These are phyloP conservation scores for Nasua narica DNA, from an alignment of 2,797 vertebrate genomes.

Conservation along the genomic window DNA sequence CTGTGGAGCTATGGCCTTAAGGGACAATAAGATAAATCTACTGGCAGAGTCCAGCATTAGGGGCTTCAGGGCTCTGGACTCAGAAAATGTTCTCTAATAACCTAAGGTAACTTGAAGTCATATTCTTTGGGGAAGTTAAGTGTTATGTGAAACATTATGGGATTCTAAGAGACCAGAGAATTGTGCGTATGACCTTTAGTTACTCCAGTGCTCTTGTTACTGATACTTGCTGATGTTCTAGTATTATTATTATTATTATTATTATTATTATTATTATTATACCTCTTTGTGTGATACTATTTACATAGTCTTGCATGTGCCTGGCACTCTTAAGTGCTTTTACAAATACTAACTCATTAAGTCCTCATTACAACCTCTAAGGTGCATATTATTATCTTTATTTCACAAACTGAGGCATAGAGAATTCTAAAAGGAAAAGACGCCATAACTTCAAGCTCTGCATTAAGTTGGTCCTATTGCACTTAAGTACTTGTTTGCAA, in stretches of 20 bases:
- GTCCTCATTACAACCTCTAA: background rate
- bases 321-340: background rate
- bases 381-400: background rate
- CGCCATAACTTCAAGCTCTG: background rate
- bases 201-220: background rate
- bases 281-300: background rate
- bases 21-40: background rate
- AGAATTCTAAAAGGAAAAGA: background rate
- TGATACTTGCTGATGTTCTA: background rate
- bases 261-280: background rate
- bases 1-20: background rate
- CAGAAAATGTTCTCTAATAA: background rate
- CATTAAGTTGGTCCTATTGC: background rate
- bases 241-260: background rate
- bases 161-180: background rate
- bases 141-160: background rate
- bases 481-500: background rate
- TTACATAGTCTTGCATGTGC: background rate
- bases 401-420: background rate
- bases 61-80: background rate
- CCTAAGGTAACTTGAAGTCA: background rate
- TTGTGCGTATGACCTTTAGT: background rate
- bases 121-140: background rate
- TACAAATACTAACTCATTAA: slow-evolving; percentile 26
- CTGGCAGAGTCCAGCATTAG: background rate